A percentile compares a stretch with the other conserved stretches of the same genome.
Conservation (phyloP, 2,797 vertebrate species). For the Vireo griseus region DNA sequence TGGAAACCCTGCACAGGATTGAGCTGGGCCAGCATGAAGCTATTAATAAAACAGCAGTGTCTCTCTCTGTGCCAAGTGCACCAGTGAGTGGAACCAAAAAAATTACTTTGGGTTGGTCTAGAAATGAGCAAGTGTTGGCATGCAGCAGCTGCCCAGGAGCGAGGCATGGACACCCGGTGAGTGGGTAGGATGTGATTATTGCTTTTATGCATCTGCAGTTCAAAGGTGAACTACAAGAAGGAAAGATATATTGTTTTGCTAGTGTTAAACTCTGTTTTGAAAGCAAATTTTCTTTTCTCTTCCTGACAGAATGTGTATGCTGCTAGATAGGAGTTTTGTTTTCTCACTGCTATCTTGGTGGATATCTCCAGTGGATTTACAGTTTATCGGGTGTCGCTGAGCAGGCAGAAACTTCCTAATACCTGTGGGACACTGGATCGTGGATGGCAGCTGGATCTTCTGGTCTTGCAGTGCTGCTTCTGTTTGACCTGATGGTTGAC, state of each 20-base stretch:
- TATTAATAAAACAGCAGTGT: conserved; percentile 56
- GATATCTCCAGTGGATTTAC: not conserved
- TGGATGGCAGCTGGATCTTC: not conserved
- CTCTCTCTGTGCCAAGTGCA: not conserved
- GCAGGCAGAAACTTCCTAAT: not conserved
- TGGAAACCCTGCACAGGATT: not conserved
- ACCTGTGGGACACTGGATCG: not conserved
- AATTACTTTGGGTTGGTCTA: not conserved
- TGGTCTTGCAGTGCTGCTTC: not conserved
- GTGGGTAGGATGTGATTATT: not conserved
- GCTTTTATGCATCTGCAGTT: not conserved
- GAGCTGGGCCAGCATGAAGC: conserved; percentile 30
- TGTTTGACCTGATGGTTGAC: not conserved
- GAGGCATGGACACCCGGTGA: not conserved
- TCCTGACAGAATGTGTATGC: not conserved
- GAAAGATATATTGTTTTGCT: not conserved
- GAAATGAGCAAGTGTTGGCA: conserved; percentile 19
- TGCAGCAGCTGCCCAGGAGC: not conserved
- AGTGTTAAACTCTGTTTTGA: not conserved
- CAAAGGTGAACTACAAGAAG: not conserved
- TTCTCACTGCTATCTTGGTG: not conserved
- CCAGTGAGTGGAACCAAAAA: conserved; percentile 40
- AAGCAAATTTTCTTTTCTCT: not conserved
- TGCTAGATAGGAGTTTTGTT: not conserved
- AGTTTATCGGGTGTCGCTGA: not conserved